A percentile compares a stretch with the other conserved stretches of the same genome.
Conservation (phyloP, 2,797 vertebrate genomes). For the Garrulus glandarius region DNA sequence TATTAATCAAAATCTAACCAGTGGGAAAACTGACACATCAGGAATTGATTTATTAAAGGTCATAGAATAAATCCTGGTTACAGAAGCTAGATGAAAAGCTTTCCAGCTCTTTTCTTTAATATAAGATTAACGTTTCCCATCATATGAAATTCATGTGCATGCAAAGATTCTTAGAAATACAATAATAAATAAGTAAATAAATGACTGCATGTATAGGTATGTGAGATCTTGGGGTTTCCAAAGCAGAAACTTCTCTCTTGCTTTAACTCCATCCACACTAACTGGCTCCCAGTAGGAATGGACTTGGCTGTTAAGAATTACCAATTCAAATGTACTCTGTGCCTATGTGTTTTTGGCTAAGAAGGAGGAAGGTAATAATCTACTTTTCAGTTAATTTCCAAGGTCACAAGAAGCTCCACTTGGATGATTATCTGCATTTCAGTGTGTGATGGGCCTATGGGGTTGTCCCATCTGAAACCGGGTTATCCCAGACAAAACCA, state of each 20-base stretch:
- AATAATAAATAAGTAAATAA: neutral
- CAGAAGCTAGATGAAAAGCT: neutral
- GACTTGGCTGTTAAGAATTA: neutral
- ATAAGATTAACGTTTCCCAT: neutral
- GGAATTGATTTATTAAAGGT: neutral
- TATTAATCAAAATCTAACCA: neutral
- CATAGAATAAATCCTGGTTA: neutral
- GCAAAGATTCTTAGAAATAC: neutral
- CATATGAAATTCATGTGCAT: neutral
- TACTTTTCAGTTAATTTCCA: neutral
- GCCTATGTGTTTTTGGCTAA: rapidly evolving
- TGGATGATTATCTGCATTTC: neutral
- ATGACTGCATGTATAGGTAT: rapidly evolving
- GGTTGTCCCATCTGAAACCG: neutral
- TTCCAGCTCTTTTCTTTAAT: neutral
- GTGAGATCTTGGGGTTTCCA: neutral
- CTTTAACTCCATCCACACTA: neutral
- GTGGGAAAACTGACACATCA: neutral
- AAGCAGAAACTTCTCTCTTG: neutral
- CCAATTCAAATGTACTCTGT: neutral
- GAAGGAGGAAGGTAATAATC: neutral
- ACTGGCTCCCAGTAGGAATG: neutral
- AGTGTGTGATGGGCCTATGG: neutral
- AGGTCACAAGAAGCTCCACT: neutral
- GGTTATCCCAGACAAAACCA: neutral